These are phyloP conservation scores for Phylloscopus trochiloides DNA, from an alignment of 2,113 vertebrate species.

Conservation along the genomic window DNA sequence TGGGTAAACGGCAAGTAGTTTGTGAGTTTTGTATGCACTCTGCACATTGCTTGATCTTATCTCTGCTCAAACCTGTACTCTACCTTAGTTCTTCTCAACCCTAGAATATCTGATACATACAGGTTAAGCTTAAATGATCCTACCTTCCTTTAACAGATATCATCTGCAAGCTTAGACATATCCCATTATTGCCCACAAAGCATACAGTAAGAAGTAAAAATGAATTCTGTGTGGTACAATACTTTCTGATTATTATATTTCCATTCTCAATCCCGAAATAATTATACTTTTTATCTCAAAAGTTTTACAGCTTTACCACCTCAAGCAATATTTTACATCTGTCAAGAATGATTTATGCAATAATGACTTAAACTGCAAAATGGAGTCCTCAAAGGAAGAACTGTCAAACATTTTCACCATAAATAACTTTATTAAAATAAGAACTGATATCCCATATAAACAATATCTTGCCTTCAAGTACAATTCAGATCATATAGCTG, in stretches of 20 bases:
- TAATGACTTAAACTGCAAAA: slow-evolving; percentile 75
- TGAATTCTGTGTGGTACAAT: neutral
- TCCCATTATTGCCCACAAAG: neutral
- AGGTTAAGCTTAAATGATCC: neutral
- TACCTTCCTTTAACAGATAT: neutral
- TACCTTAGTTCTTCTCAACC: neutral
- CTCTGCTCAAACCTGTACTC: neutral
- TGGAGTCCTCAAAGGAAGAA: slow-evolving; percentile 68
- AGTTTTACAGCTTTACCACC: slow-evolving; percentile 74
- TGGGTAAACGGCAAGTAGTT: neutral
- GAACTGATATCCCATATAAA: slow-evolving; percentile 59
- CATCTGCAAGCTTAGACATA: neutral
- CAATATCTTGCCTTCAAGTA: slow-evolving; percentile 14
- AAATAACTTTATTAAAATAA: slow-evolving; percentile 68
- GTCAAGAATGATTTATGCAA: slow-evolving; percentile 78
- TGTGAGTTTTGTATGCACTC: neutral
- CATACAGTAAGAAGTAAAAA: neutral
- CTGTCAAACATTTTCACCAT: slow-evolving; percentile 66
- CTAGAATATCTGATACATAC: neutral
- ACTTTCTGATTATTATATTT: slow-evolving; percentile 30
- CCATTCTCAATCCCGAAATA: slow-evolving; percentile 31
- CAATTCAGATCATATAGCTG: neutral
- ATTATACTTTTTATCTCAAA: slow-evolving; percentile 73
- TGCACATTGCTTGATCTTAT: neutral
- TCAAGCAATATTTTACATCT: slow-evolving; percentile 78